These are phyloP conservation scores for Silurus glanis DNA, from an alignment of 2,113 vertebrate genomes.

Conservation along the genomic window DNA sequence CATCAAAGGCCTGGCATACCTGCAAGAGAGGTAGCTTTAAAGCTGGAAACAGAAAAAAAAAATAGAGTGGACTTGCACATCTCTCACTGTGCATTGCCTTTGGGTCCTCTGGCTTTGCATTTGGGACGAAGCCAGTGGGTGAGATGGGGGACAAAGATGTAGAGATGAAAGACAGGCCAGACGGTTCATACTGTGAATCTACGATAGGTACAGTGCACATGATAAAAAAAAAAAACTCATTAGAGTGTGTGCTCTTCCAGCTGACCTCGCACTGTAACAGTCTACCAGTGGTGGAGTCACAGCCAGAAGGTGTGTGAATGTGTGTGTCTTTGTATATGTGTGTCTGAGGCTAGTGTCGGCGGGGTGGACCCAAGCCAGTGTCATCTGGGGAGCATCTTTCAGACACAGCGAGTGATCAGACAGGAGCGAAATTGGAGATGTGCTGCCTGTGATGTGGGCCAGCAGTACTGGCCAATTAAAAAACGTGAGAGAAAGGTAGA, in stretches of 20 bases:
- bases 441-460: constrained; percentile 49
- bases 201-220: constrained; percentile 41
- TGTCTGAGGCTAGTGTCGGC: constrained; percentile 54
- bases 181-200: constrained; percentile 31
- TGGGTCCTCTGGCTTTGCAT: neutral
- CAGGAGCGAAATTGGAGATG: constrained; percentile 43
- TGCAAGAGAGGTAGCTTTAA: constrained; percentile 61
- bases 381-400: constrained; percentile 34
- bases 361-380: constrained; percentile 56
- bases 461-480: constrained; percentile 60
- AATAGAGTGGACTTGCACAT: constrained; percentile 38
- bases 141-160: constrained; percentile 24
- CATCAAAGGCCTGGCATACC: constrained; percentile 68
- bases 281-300: constrained; percentile 15
- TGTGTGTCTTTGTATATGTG: constrained; percentile 24
- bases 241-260: constrained; percentile 38
- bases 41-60: constrained; percentile 17
- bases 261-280: constrained; percentile 39
- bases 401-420: constrained; percentile 52
- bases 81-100: constrained; percentile 40
- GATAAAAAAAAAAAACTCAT: constrained; percentile 41
- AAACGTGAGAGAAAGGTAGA: constrained; percentile 67
- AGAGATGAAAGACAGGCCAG: constrained; percentile 47
- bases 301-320: constrained; percentile 5
- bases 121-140: constrained; percentile 29